A percentile compares a stretch with the other conserved stretches of the same genome.
Conservation (phyloP, 2,888 invertebrate genomes). For the Cerastoderma edule region DNA sequence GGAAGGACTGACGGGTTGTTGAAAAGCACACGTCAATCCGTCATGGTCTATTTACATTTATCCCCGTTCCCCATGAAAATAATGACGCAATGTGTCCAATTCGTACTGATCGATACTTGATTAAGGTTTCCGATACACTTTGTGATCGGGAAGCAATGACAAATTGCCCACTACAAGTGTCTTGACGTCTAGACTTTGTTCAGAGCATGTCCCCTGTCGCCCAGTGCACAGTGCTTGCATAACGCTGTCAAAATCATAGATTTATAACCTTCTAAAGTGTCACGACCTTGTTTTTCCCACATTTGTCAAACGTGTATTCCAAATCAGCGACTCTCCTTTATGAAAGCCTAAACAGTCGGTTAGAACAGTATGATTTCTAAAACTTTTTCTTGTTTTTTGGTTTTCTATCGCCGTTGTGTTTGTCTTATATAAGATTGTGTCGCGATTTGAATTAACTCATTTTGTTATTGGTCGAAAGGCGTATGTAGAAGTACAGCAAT, state of each 20-base stretch:
- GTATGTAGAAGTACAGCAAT: too few relatives aligned
- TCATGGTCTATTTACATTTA: constrained; percentile 20
- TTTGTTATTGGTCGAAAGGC: too few relatives aligned
- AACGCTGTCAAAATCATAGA: constrained; percentile 38
- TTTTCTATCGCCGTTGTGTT: too few relatives aligned
- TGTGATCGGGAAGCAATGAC: constrained; percentile 36
- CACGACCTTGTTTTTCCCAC: constrained; percentile 47
- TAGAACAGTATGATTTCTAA: too few relatives aligned
- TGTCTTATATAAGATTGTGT: too few relatives aligned
- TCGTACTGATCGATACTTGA: constrained; percentile 55
- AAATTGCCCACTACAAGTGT: constrained; percentile 31
- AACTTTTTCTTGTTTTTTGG: too few relatives aligned
- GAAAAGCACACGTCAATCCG: constrained; percentile 5
- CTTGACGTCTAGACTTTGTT: constrained; percentile 31
- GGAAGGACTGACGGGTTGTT: background rate
- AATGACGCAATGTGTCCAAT: constrained; percentile 40
- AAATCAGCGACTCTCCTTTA: too few relatives aligned
- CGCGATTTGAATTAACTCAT: too few relatives aligned
- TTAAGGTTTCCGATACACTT: constrained; percentile 39
- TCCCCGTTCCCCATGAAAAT: constrained; percentile 38
- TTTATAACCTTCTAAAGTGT: constrained; percentile 40
- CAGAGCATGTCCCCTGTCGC: constrained; percentile 42
- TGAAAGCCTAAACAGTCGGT: too few relatives aligned
- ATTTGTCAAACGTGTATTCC: constrained; percentile 41
- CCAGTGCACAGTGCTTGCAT: constrained; percentile 21